Evolutionary conservation across 1,140 invertebrate species (phyloP).

Genomic region (Heliconius hewitsoni): DNA sequence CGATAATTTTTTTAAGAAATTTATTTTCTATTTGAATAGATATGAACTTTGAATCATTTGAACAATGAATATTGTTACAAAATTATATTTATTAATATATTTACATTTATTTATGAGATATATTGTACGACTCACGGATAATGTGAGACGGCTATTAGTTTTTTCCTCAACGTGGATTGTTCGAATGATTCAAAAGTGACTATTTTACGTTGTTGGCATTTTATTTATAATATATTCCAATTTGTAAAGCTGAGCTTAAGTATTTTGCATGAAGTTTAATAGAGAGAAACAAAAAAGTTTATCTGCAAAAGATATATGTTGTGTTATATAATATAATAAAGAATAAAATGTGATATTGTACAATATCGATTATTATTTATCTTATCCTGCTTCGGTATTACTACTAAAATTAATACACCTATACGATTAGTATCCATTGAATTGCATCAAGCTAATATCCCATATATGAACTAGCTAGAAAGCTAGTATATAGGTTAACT

Average conservation of each 20-base stretch:
- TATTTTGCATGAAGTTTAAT: slow-evolving; percentile 54
- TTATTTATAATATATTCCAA: slow-evolving; percentile 73
- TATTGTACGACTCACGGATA: neutral
- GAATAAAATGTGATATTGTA: slow-evolving; percentile 79
- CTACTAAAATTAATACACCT: too few relatives aligned
- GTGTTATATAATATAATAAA: slow-evolving; percentile 74
- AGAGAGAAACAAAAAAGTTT: slow-evolving; percentile 59
- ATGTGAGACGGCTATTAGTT: neutral
- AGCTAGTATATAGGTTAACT: too few relatives aligned
- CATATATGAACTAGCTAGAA: too few relatives aligned
- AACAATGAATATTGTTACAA: slow-evolving; percentile 17
- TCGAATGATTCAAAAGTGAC: slow-evolving; percentile 43
- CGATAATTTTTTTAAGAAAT: slow-evolving; percentile 60
- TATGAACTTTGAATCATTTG: slow-evolving; percentile 27
- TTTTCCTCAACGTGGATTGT: slow-evolving; percentile 36
- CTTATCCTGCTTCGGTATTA: neutral
- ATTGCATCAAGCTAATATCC: too few relatives aligned
- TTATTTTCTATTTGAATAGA: slow-evolving; percentile 41
- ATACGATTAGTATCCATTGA: too few relatives aligned
- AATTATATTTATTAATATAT: slow-evolving; percentile 30
- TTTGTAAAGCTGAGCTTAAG: slow-evolving; percentile 68
- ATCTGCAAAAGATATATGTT: slow-evolving; percentile 75
- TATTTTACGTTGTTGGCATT: slow-evolving; percentile 72
- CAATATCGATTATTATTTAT: slow-evolving; percentile 22
- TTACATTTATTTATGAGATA: slow-evolving; percentile 25